Evolutionary conservation across 2,888 invertebrate genomes (phyloP).

Genomic region (Cephus spinipes): DNA sequence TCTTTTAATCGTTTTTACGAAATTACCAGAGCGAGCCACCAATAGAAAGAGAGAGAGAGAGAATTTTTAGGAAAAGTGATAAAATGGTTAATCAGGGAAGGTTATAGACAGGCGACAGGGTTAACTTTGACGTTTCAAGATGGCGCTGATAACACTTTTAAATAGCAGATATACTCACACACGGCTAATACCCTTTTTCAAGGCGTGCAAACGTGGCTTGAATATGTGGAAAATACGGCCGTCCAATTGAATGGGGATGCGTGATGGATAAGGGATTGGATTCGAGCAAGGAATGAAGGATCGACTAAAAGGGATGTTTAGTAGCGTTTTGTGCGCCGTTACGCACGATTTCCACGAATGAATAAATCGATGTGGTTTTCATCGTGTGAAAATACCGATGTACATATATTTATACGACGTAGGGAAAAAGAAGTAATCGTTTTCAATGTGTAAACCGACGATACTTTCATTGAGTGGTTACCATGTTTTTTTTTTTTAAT

Average conservation of each 20-base stretch:
- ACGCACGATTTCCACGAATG: slow-evolving; percentile 50
- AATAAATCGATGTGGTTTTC: slow-evolving; percentile 45
- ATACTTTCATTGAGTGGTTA: slow-evolving; percentile 15
- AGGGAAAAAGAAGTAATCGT: not conserved
- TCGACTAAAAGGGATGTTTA: slow-evolving; percentile 40
- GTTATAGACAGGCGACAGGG: too few species aligned
- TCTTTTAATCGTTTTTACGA: slow-evolving; percentile 30
- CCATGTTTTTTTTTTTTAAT: too few species aligned
- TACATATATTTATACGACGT: not conserved
- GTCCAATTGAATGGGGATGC: slow-evolving; percentile 21
- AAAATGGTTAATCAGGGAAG: too few species aligned
- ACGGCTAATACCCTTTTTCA: too few species aligned
- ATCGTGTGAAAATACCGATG: not conserved
- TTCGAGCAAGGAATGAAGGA: slow-evolving; percentile 14
- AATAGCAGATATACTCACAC: too few species aligned
- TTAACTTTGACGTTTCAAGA: too few species aligned
- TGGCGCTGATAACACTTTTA: too few species aligned
- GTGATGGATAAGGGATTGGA: slow-evolving; percentile 23
- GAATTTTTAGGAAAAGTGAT: not conserved
- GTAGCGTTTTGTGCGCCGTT: slow-evolving; percentile 51
- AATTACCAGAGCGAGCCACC: too few species aligned
- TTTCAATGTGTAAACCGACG: slow-evolving; percentile 10
- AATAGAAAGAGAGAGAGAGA: too few species aligned
- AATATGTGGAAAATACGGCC: too few species aligned
- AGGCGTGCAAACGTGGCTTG: too few species aligned